Evolutionary conservation across 2,113 vertebrate genomes (phyloP).

Genomic region (Hymenochirus boettgeri): DNA sequence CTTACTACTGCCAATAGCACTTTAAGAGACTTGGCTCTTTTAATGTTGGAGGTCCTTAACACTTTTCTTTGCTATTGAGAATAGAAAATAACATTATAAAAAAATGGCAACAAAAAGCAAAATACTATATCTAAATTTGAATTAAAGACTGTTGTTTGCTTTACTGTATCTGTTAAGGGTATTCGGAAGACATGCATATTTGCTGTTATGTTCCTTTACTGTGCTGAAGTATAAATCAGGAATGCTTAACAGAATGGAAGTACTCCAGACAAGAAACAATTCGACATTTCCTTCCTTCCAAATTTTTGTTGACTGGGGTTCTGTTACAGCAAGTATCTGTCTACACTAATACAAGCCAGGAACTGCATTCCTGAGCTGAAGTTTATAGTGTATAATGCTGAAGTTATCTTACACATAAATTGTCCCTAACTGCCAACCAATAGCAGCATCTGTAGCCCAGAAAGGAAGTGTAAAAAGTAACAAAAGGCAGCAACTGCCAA

Average conservation of each 20-base stretch:
- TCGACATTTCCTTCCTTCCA: constrained; percentile 48
- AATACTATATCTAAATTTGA: constrained; percentile 78
- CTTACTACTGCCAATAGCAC: constrained; percentile 77
- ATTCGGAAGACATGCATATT: constrained; percentile 67
- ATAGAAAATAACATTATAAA: constrained; percentile 79
- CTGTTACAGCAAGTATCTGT: constrained; percentile 70
- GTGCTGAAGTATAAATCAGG: constrained; percentile 80
- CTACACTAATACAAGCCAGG: constrained; percentile 85
- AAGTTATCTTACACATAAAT: constrained; percentile 73
- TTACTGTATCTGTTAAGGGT: constrained; percentile 61
- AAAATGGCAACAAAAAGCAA: constrained; percentile 81
- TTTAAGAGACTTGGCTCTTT: constrained; percentile 66
- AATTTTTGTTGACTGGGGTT: background rate
- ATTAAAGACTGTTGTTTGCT: constrained; percentile 63
- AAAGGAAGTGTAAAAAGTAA: constrained; percentile 86
- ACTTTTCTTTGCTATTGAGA: constrained; percentile 63
- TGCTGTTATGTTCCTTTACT: constrained; percentile 57
- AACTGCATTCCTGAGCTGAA: constrained; percentile 89
- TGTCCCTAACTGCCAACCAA: constrained; percentile 81
- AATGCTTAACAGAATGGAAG: constrained; percentile 70
- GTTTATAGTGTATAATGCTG: constrained; percentile 77
- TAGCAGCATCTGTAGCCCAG: constrained; percentile 75
- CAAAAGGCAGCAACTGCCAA: constrained; percentile 80
- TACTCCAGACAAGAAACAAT: constrained; percentile 68
- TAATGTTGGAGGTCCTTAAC: constrained; percentile 59